A percentile compares a stretch with the other conserved stretches of the same genome.
Conservation (phyloP, 2,888 invertebrate genomes). For the Horisme vitalbata region DNA sequence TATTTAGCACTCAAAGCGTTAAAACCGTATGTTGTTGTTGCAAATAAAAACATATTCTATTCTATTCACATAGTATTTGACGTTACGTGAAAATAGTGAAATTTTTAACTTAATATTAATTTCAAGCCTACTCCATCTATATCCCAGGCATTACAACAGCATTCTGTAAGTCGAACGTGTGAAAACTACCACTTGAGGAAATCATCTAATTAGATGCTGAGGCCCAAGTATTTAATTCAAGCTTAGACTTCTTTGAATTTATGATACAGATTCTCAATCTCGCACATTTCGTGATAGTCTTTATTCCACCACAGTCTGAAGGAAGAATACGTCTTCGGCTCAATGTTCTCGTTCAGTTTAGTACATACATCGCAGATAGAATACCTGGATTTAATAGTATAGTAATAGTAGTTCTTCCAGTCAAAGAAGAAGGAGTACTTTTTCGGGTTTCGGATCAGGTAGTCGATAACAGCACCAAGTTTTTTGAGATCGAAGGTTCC, state of each 20-base stretch:
- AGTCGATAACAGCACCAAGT: conserved; percentile 60
- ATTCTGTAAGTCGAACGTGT: no score
- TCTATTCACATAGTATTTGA: no score
- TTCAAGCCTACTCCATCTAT: no score
- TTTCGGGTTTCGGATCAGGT: conserved; percentile 53
- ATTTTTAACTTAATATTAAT: no score
- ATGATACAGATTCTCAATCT: conserved; percentile 41
- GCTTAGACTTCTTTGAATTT: conserved; percentile 33
- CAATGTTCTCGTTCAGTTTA: conserved; percentile 47
- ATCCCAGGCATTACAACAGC: no score
- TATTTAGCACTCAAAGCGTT: no score
- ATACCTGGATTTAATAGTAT: conserved; percentile 44
- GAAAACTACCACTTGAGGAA: no score
- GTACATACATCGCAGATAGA: conserved; percentile 60
- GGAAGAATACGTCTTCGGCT: conserved; percentile 29
- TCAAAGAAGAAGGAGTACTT: conserved; percentile 65
- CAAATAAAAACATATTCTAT: no score
- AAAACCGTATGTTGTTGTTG: no score
- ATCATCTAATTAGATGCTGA: no score
- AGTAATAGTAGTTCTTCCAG: conserved; percentile 68
- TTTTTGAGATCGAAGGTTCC: conserved; percentile 57
- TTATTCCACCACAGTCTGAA: conserved; percentile 67
- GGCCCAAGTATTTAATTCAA: no score
- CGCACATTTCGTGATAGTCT: conserved; percentile 51
- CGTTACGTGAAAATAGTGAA: no score